A percentile compares a stretch with the other conserved stretches of the same genome.
These are phyloP conservation scores for Conger conger DNA, from an alignment of 2,113 vertebrate genomes.

Conservation along the genomic window DNA sequence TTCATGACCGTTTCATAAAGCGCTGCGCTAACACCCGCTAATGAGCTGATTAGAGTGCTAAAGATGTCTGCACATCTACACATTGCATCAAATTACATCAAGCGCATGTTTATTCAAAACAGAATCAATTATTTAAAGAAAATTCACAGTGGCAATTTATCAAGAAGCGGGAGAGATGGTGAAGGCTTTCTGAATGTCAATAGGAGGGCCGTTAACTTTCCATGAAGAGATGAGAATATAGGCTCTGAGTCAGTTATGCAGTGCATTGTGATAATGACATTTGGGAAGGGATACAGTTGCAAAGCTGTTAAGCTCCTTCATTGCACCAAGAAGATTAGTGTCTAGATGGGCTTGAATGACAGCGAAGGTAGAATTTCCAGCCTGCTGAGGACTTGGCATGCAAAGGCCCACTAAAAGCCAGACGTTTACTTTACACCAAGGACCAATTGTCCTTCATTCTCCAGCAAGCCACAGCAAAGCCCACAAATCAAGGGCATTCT, in stretches of 20 bases:
- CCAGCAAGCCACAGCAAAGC: constrained; percentile 56
- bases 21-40: constrained; percentile 23
- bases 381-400: constrained; percentile 29
- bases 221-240: constrained; percentile 29
- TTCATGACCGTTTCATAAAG: constrained; percentile 23
- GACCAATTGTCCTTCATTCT: constrained; percentile 71
- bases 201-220: background rate
- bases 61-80: constrained; percentile 27
- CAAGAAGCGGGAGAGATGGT: constrained; percentile 26
- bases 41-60: constrained; percentile 35
- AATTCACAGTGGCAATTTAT: constrained; percentile 33
- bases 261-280: constrained; percentile 39
- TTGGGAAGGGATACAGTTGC: constrained; percentile 36
- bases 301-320: constrained; percentile 34
- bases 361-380: constrained; percentile 27
- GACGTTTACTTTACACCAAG: constrained; percentile 60
- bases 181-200: constrained; percentile 30
- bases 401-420: constrained; percentile 24
- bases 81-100: constrained; percentile 36
- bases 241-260: constrained; percentile 20
- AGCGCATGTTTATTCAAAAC: constrained; percentile 42
- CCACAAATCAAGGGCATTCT: constrained; percentile 64
- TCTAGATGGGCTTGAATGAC: constrained; percentile 32
- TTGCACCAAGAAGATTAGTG: constrained; percentile 40
- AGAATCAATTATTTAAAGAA: constrained; percentile 30